Evolutionary conservation across 2,113 vertebrate genomes (phyloP).

Genomic region (Nansenia antarctica): DNA sequence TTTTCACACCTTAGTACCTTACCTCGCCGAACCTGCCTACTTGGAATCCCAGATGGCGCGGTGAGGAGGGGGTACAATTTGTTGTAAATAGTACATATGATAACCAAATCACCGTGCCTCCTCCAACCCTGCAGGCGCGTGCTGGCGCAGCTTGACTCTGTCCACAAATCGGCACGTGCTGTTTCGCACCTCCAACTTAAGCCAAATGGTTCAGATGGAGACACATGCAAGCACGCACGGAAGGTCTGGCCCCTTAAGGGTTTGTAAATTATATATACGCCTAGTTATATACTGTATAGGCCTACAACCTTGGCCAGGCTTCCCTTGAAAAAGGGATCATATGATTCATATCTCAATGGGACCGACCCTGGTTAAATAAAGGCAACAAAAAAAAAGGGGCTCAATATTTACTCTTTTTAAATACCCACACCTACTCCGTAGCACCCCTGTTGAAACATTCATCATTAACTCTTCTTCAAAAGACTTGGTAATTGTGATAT

Average conservation of each 20-base stretch:
- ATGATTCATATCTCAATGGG: not conserved
- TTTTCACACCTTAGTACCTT: too few relatives aligned
- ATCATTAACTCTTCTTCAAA: too few relatives aligned
- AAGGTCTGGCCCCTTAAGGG: not conserved
- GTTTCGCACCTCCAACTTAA: not conserved
- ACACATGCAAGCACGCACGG: not conserved
- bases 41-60: not conserved
- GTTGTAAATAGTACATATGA: not conserved
- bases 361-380: not conserved
- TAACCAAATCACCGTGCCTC: not conserved
- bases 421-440: too few relatives aligned
- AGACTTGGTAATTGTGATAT: too few relatives aligned
- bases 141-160: not conserved
- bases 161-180: slow-evolving; percentile 4
- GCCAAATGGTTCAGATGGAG: not conserved
- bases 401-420: too few relatives aligned
- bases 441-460: too few relatives aligned
- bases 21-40: too few relatives aligned
- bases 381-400: not conserved
- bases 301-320: not conserved
- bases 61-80: not conserved
- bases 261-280: not conserved
- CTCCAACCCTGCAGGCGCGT: not conserved
- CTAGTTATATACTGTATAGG: not conserved
- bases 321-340: too few relatives aligned